Evolutionary conservation across 2,113 vertebrate genomes (phyloP).

Genomic region (Dicerorhinus sumatrensis): DNA sequence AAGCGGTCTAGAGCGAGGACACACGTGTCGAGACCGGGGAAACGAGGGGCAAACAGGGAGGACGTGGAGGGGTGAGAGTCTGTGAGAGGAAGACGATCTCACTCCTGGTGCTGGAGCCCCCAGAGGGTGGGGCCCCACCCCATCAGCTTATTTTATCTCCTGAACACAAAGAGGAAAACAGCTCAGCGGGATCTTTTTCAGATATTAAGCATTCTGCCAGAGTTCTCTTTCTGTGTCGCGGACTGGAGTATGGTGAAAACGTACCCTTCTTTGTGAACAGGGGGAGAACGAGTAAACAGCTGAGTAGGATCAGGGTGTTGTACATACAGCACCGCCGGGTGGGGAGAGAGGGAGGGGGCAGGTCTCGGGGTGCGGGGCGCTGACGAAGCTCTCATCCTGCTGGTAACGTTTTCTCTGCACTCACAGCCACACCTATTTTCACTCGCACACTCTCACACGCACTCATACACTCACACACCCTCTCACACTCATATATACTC

Average conservation of each 20-base stretch:
- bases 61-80: neutral
- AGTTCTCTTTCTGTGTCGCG: neutral
- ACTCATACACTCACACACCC: neutral
- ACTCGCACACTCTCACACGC: accelerated
- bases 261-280: neutral
- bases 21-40: neutral
- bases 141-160: neutral
- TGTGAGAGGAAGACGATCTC: too few relatives aligned
- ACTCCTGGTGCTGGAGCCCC: neutral
- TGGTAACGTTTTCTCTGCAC: neutral
- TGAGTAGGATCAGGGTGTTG: too few relatives aligned
- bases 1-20: neutral
- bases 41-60: neutral
- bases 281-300: neutral
- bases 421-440: too few relatives aligned
- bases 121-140: neutral
- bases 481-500: too few relatives aligned
- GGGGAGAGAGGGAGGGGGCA: neutral
- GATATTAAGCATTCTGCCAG: neutral
- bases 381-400: neutral
- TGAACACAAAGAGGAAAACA: neutral
- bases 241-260: neutral
- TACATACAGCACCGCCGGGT: too few relatives aligned
- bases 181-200: accelerated
- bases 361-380: neutral